These are phyloP conservation scores for Macrosiphum euphorbiae DNA, from an alignment of 2,888 invertebrate genomes.

Conservation along the genomic window DNA sequence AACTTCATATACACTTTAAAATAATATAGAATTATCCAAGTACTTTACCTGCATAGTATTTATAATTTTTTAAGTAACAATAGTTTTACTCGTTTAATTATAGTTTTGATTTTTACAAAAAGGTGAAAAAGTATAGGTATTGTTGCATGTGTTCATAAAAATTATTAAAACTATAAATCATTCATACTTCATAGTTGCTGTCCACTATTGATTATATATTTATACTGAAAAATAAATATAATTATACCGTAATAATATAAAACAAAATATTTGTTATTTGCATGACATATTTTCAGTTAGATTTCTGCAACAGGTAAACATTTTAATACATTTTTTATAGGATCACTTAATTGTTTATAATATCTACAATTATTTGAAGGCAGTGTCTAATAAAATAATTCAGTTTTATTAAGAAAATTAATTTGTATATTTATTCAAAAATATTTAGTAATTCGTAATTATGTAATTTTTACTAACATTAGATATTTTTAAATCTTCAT, in stretches of 20 bases:
- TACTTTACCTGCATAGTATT: background rate
- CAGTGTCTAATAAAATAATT: background rate
- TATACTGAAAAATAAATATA: background rate
- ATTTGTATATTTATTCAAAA: background rate
- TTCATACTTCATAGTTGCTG: background rate
- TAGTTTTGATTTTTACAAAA: background rate
- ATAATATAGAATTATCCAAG: background rate
- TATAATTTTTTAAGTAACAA: background rate
- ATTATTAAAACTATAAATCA: background rate
- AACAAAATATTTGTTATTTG: constrained; percentile 9
- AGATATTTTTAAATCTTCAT: background rate
- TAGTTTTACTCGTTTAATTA: background rate
- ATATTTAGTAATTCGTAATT: background rate
- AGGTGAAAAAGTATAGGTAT: background rate
- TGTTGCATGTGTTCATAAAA: background rate
- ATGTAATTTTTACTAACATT: background rate
- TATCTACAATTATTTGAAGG: background rate
- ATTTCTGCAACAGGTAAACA: constrained; percentile 19
- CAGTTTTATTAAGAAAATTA: background rate
- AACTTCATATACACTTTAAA: background rate
- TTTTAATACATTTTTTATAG: background rate
- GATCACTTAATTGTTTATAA: background rate
- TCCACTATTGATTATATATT: background rate
- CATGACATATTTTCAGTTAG: constrained; percentile 35
- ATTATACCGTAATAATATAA: background rate